Evolutionary conservation across 2,797 vertebrate genomes (phyloP), one percentile per base, ranked within the genome.

Genomic region (Hemitrygon akajei): DNA sequence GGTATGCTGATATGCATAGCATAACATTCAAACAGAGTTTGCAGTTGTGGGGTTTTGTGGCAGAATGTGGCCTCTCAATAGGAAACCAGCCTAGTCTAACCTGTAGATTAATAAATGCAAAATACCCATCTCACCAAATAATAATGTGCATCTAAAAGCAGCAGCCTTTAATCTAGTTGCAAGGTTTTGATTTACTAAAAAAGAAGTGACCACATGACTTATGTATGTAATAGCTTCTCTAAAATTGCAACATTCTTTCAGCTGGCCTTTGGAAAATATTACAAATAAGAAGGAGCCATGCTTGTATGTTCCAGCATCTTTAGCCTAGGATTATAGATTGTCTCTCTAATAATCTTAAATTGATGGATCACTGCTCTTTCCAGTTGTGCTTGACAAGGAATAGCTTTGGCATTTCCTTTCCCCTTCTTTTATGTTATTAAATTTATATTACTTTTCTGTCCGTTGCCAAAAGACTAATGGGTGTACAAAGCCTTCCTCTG

Each of bases 291-390:
- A 94, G 3, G 16, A 94, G 94, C 91, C 86, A 47, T 94, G 94
- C 95, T 95, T 94, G 91, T 93, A 30, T 20, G 73, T 94, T 95
- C 95, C 94, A 95, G 94, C 93, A 94, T 95, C 94, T 95, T 93
- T 95, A 95, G 94, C 94, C 94, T 82, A 0, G 1, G 94, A 94
- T 95, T 96, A 95, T 80, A 95, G 94, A 95, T 93, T 94, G 91
- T 94, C 96, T 95, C 95, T 96, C 95, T 96, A 96, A 96, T 95
- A 95, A 95, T 94, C 95, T 95, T 95, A 95, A 96, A 96, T 94
- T 94, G 95, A 96, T 95, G 94, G 94, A 95, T 95, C 95, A 94
- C 95, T 96, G 94, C 94, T 95, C 93, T 94, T 96, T 96, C 95
- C 94, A 94, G 95, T 95, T 95, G 93, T 93, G 47, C 93, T 94